Evolutionary conservation across 2,888 invertebrate species (phyloP), one percentile per base, ranked within the genome.

Genomic region (Clostera curtula): DNA sequence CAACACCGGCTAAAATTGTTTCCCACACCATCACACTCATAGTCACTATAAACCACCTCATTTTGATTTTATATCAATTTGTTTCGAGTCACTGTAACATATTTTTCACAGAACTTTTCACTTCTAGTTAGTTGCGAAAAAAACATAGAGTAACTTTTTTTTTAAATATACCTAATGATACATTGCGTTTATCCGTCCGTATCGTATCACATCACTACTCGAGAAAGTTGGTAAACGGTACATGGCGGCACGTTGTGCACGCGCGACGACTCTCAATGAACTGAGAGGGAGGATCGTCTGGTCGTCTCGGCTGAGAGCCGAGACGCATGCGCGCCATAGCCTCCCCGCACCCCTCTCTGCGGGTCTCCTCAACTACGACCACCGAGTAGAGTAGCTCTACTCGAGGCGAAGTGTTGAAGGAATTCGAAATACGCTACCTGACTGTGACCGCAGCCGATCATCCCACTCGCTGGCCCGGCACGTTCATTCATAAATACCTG

Each of bases 191-290:
- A 57, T 54, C 60, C 55, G 61, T 56, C 56, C 60, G 67, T 77
- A 82, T 67, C 82, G 82, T 69, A 82, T 79, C 76, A 82, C 80
- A 75, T 82, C 82, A 80, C 82, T 79, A 64, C 76, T 79, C 82
- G 83, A 75, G 77, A 82, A 80, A 79, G 79, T 80, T 77, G 68
- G 67, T 55, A 61, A 67, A 50, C 70, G 57, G 87, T 85, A 53
- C 93, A 93, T 79, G 91, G 89, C 72, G 86, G 74, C 61, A 85
- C 87, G 52, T 72, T 70, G 53, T 70, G 61, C 61, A 62, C 76
- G 50, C 75, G 70, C 75, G 72, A 53, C 69, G 70, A 56, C 57
- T 71, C 56, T 59, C 61, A 65, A 66, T 70, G 68, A 72, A 83
- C 83, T 82, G 79, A 79, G 75, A 69, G 70, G 70, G 79, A 74